phyloP scores from a whole-genome alignment of 2,113 vertebrate species.

The Urocolius indicus region DNA sequence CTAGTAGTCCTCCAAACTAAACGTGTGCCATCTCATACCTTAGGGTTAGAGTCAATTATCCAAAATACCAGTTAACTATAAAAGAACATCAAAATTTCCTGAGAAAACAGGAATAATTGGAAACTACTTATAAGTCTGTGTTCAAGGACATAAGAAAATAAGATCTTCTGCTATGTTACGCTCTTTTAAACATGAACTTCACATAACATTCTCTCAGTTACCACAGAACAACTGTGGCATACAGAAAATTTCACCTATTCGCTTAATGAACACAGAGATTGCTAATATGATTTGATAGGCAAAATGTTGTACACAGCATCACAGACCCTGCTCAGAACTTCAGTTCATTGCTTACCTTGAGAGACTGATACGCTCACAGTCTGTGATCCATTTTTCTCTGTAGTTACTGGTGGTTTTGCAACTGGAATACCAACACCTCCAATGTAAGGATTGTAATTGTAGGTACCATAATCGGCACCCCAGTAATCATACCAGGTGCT shows the following conservation, averaged over 20 bases:
- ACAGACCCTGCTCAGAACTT: not conserved
- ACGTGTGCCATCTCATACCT: not conserved
- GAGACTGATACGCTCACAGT: conserved; percentile 95
- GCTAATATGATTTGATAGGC: not conserved
- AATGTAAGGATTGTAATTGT: conserved; percentile 97
- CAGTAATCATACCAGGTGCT: conserved; percentile 99
- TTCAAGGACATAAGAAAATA: not conserved
- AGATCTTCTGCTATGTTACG: not conserved
- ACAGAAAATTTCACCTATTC: not conserved
- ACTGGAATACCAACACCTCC: conserved; percentile 94
- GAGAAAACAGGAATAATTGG: not conserved
- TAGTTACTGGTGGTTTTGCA: conserved; percentile 88
- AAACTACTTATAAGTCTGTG: not conserved
- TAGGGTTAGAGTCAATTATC: not conserved
- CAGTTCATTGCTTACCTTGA: conserved; percentile 81
- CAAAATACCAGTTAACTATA: not conserved
- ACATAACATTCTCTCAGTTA: not conserved
- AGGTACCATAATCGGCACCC: conserved; percentile 97
- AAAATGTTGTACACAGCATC: not conserved
- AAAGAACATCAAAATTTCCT: not conserved
- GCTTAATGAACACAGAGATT: not conserved
- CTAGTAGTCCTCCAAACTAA: not conserved
- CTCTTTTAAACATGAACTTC: not conserved
- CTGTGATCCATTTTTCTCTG: conserved; percentile 94
- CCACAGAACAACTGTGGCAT: not conserved